These are phyloP conservation scores for Caenorhabditis imperialis DNA, from an alignment of 2,888 invertebrate species.

Conservation along the genomic window DNA sequence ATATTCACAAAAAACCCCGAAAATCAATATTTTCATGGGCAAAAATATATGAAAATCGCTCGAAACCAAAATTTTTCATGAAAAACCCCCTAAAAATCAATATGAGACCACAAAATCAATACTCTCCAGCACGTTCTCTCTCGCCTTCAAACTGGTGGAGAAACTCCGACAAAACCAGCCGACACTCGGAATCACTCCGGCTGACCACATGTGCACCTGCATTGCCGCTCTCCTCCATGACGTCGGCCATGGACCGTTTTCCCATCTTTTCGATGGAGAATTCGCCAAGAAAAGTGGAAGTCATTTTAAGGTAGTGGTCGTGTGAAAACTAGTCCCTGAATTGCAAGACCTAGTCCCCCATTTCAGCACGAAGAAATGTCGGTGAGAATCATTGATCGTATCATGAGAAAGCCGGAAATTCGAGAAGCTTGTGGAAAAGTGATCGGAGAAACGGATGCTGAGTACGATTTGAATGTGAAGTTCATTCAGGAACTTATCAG, in stretches of 20 bases:
- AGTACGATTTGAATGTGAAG: conserved; percentile 70
- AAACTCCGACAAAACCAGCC: conserved; percentile 75
- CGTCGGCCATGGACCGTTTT: conserved; percentile 84
- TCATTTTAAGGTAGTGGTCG: neutral
- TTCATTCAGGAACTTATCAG: conserved; percentile 81
- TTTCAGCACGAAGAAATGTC: conserved; percentile 52
- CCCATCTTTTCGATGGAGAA: conserved; percentile 83
- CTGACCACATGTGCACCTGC: conserved; percentile 81
- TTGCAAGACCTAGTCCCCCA: conserved; percentile 70
- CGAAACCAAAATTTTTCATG: too few species aligned
- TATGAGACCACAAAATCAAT: too few species aligned
- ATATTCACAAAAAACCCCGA: too few species aligned
- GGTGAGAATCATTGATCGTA: conserved; percentile 66
- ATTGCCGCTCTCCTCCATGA: conserved; percentile 85
- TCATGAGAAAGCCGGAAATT: conserved; percentile 78
- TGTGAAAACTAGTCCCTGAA: too few species aligned
- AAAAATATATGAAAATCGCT: too few species aligned
- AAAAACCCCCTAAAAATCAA: too few species aligned
- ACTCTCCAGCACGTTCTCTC: conserved; percentile 81
- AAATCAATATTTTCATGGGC: conserved; percentile 6
- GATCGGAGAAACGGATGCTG: conserved; percentile 73
- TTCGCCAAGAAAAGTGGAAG: conserved; percentile 78
- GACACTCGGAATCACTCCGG: conserved; percentile 79
- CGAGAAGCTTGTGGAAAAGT: conserved; percentile 75
- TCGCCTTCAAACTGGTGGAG: conserved; percentile 80